Conservation (phyloP, 2,888 invertebrate genomes). For the Lasioglossum leucozonium region DNA sequence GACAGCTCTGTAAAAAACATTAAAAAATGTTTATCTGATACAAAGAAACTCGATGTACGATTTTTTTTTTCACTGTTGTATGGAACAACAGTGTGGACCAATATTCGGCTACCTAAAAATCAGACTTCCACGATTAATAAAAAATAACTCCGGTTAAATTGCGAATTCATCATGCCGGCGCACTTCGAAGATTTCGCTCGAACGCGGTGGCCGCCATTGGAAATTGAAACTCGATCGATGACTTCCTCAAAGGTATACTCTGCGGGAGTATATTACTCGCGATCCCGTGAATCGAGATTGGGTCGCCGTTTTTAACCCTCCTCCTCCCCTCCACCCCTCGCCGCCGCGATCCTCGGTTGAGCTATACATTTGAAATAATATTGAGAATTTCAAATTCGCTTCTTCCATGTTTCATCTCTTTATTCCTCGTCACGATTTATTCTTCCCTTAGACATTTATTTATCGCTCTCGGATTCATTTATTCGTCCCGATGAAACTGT, state of each 20-base stretch:
- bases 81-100: not conserved
- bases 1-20: not conserved
- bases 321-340: too few relatives aligned
- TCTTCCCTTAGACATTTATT: not conserved
- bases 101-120: not conserved
- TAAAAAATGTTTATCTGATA: not conserved
- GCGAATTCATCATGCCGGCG: not conserved
- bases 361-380: not conserved
- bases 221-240: constrained; percentile 10
- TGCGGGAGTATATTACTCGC: constrained; percentile 1
- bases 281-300: not conserved
- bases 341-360: not conserved
- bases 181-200: not conserved
- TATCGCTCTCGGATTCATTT: not conserved
- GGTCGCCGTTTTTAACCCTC: not conserved
- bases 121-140: not conserved
- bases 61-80: not conserved
- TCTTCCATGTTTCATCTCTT: not conserved
- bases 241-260: constrained; percentile 7
- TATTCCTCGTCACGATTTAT: not conserved
- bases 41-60: not conserved
- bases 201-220: too few relatives aligned
- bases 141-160: not conserved
- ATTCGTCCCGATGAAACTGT: not conserved
- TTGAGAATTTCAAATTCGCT: not conserved